phyloP scores from a whole-genome alignment of 2,888 invertebrate genomes.

The Pandemis cinnamomeana region DNA sequence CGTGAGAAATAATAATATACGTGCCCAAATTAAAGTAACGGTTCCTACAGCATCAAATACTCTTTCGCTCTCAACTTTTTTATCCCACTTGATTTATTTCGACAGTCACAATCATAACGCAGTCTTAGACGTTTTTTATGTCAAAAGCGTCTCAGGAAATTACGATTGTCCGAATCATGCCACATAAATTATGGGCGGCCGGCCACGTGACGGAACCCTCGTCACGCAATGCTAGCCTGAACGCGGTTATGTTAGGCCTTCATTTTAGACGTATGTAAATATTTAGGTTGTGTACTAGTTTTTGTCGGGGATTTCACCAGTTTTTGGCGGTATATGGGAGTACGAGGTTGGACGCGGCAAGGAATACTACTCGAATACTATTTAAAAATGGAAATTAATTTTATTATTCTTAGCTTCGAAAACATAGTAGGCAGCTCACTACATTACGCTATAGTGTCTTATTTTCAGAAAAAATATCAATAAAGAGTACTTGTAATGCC shows the following conservation, averaged over 20 bases:
- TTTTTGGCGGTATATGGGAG: not conserved
- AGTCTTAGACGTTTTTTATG: slow-evolving; percentile 18
- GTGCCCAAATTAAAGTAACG: not conserved
- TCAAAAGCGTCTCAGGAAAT: slow-evolving; percentile 25
- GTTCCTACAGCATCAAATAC: not conserved
- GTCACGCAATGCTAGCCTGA: not conserved
- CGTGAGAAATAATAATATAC: not conserved
- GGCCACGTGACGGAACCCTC: slow-evolving; percentile 20
- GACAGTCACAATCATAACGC: slow-evolving; percentile 12
- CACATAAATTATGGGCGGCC: slow-evolving; percentile 20
- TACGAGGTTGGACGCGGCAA: not conserved
- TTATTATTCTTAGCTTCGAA: no score
- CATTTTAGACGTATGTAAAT: slow-evolving; percentile 14
- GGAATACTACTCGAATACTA: not conserved
- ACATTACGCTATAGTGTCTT: no score
- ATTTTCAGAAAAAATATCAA: no score
- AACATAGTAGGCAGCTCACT: no score
- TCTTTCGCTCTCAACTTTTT: not conserved
- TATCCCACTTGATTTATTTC: slow-evolving; percentile 14
- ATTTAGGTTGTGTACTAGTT: slow-evolving; percentile 8
- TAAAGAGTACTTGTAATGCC: no score
- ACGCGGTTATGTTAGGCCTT: slow-evolving; percentile 5
- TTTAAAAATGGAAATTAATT: not conserved
- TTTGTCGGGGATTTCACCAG: not conserved
- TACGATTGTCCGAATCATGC: slow-evolving; percentile 28